Evolutionary conservation across 2,888 invertebrate genomes (phyloP).

Genomic region (Psococerastis gibbosa): DNA sequence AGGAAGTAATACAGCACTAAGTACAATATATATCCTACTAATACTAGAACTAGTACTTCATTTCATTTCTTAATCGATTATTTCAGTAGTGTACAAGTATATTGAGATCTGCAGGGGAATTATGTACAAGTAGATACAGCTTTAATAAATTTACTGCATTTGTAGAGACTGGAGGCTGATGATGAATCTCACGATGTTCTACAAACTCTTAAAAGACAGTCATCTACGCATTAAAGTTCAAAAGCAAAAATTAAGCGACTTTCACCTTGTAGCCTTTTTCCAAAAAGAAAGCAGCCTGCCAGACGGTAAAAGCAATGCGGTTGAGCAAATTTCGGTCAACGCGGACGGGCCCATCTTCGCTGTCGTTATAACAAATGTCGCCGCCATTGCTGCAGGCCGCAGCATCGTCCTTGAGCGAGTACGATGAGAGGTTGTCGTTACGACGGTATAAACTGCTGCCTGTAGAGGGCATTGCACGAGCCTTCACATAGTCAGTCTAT

Average conservation of each 20-base stretch:
- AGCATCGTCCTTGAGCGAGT: constrained; percentile 5
- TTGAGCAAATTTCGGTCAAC: constrained; percentile 39
- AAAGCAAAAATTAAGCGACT: background rate
- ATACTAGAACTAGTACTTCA: no score
- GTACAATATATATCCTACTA: no score
- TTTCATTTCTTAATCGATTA: no score
- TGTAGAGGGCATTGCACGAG: constrained; percentile 5
- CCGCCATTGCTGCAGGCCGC: background rate
- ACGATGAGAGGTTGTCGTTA: background rate
- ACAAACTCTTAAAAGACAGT: no score
- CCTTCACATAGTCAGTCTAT: no score
- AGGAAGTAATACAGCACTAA: no score
- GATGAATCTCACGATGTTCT: no score
- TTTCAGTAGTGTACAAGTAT: no score
- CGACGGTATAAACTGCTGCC: constrained; percentile 4
- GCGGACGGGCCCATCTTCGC: constrained; percentile 14
- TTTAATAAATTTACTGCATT: no score
- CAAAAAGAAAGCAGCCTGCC: constrained; percentile 53
- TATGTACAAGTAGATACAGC: no score
- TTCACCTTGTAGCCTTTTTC: constrained; percentile 29
- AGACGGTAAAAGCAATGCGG: constrained; percentile 51
- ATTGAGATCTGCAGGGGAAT: no score
- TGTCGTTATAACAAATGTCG: background rate
- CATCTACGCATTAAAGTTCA: constrained; percentile 12
- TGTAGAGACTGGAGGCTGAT: no score